These are phyloP conservation scores for Diphyllodes magnificus DNA, from an alignment of 2,113 vertebrate genomes.

Conservation along the genomic window DNA sequence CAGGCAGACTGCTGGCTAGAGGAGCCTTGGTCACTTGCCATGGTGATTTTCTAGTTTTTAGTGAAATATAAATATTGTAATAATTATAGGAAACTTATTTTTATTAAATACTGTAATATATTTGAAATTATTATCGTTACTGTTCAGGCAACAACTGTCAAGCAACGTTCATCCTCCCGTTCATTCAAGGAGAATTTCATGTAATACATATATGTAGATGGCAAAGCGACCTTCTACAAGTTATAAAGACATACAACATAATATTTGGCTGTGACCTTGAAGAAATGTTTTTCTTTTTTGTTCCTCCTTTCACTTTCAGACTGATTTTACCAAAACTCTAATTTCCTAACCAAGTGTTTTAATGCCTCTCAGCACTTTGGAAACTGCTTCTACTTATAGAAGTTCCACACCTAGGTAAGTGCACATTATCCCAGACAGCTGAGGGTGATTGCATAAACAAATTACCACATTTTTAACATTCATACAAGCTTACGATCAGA, in stretches of 20 bases:
- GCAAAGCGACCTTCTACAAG: not conserved
- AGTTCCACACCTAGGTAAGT: not conserved
- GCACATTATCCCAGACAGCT: not conserved
- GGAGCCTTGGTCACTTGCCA: not conserved
- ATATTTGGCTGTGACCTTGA: not conserved
- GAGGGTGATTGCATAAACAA: constrained; percentile 25
- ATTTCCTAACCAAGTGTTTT: not conserved
- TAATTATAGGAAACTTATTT: not conserved
- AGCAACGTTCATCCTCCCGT: not conserved
- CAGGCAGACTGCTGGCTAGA: not conserved
- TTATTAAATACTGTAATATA: not conserved
- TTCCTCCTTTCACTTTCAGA: not conserved
- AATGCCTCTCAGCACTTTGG: not conserved
- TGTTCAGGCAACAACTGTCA: not conserved
- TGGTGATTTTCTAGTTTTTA: not conserved
- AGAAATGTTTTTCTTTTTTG: not conserved
- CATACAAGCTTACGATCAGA: not conserved
- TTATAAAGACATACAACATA: not conserved
- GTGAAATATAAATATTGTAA: not conserved
- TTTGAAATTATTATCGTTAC: not conserved
- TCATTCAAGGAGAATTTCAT: not conserved
- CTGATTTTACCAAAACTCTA: not conserved
- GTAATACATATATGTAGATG: not conserved
- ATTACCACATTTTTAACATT: not conserved
- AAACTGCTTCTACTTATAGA: not conserved